A percentile compares a stretch with the other conserved stretches of the same genome.
Evolutionary conservation across 2,888 invertebrate species (phyloP).

Genomic region (Drosophila bunnanda): DNA sequence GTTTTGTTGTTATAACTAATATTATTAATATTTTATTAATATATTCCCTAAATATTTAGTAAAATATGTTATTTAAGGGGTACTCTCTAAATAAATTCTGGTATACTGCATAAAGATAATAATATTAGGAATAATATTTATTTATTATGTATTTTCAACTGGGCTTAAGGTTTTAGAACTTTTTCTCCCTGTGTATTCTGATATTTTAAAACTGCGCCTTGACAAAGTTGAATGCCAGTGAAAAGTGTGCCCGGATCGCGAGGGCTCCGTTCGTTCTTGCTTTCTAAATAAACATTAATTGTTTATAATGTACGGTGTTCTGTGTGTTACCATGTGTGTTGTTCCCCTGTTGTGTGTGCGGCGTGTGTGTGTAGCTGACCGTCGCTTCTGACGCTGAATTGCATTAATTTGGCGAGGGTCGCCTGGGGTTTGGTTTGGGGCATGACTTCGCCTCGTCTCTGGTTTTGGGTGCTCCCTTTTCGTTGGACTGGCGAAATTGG

Average conservation of each 20-base stretch:
- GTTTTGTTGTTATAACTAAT: not conserved
- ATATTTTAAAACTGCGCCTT: slow-evolving; percentile 60
- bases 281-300: slow-evolving; percentile 75
- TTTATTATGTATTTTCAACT: not conserved
- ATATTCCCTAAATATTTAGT: too few species aligned
- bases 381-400: slow-evolving; percentile 60
- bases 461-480: slow-evolving; percentile 50
- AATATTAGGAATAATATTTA: not conserved
- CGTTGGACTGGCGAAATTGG: slow-evolving; percentile 65
- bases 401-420: slow-evolving; percentile 70
- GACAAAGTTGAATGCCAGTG: slow-evolving; percentile 68
- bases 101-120: not conserved
- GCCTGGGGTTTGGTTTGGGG: slow-evolving; percentile 36
- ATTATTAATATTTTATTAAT: not conserved
- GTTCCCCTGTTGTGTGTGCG: slow-evolving; percentile 8
- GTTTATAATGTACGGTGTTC: slow-evolving; percentile 57
- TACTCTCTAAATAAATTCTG: not conserved
- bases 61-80: too few species aligned
- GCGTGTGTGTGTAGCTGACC: slow-evolving; percentile 46
- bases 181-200: not conserved
- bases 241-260: slow-evolving; percentile 52
- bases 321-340: slow-evolving; percentile 7
- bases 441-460: slow-evolving; percentile 15
- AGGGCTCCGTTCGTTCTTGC: slow-evolving; percentile 43
- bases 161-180: not conserved